phyloP scores from a whole-genome alignment of 2,888 invertebrate genomes.

The Hyles lineata region DNA sequence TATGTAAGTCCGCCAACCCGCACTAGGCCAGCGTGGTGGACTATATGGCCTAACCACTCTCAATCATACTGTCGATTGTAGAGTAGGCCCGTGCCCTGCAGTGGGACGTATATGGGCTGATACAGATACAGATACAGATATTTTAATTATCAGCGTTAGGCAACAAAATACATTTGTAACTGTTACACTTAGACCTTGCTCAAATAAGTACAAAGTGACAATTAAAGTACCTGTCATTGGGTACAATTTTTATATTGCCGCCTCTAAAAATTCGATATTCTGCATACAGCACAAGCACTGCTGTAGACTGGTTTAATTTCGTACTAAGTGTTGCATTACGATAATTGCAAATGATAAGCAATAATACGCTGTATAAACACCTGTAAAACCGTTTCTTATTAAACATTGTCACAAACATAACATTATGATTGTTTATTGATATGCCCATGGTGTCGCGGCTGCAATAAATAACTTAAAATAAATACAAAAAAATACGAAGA shows the following conservation, averaged over 20 bases:
- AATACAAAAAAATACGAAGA: background rate
- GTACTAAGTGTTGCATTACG: slow-evolving; percentile 7
- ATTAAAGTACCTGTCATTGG: background rate
- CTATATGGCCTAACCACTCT: no score
- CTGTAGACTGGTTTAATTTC: background rate
- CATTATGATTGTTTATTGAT: slow-evolving; percentile 19
- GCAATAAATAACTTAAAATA: slow-evolving; percentile 17
- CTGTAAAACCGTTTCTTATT: background rate
- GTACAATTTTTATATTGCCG: background rate
- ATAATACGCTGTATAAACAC: background rate
- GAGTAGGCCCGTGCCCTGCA: no score
- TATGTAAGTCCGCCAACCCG: no score
- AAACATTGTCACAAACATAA: background rate
- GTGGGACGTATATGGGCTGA: no score
- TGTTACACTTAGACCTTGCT: no score
- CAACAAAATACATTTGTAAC: no score
- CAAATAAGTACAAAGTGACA: no score
- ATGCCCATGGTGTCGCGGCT: background rate
- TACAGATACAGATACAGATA: no score
- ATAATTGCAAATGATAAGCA: slow-evolving; percentile 1
- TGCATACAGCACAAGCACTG: background rate
- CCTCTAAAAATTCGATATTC: background rate
- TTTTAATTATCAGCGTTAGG: no score
- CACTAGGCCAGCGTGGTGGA: no score
- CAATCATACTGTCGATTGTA: no score